Evolutionary conservation across 2,113 vertebrate genomes (phyloP), one percentile per base, ranked within the genome.

Genomic region (Crotophaga sulcirostris): DNA sequence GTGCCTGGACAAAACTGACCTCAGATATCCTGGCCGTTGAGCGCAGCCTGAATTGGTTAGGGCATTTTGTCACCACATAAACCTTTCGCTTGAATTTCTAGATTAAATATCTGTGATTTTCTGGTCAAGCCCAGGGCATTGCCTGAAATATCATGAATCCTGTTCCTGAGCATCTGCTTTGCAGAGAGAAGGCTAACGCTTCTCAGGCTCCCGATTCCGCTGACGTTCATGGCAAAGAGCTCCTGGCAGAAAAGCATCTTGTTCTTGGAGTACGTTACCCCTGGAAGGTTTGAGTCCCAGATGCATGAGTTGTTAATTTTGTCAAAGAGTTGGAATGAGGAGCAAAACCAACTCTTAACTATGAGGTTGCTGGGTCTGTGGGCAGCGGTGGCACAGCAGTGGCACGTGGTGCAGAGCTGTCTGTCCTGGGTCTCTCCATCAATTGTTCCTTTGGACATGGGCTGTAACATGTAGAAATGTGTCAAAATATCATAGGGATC

Each of bases 401-500:
- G 33, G 76, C 74, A 11, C 47, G 1, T 0, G 10, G 42, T 4
- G n/a, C 19, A 33, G 40, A 81, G 59, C 74, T 34, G 38, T 4
- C 38, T 66, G 47, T 23, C 54, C 18, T 29, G 76, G 14, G 42
- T 42, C 33, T 20, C 40, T 74, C 64, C 44, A 0, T 10, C 69
- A 31, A 6, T 56, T 16, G 1, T n/a, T 51, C 2, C 5, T 12
- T 36, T 1, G 11, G 44, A 13, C 44, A 3, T 18, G 38, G 40
- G 26, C 79, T 42, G 55, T 36, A 51, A 52, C 36, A 9, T 11
- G 9, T 42, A 83, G 45, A 5, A 52, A 9, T 6, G 24, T 75
- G 72, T 78, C 47, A 67, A 24, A 8, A 40, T 47, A 24, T 49
- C 66, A 6, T 16, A 9, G 82, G 86, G 42, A 40, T 62, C n/a